These are phyloP conservation scores for Homalodisca vitripennis DNA, from an alignment of 1,140 invertebrate species.

Conservation along the genomic window DNA sequence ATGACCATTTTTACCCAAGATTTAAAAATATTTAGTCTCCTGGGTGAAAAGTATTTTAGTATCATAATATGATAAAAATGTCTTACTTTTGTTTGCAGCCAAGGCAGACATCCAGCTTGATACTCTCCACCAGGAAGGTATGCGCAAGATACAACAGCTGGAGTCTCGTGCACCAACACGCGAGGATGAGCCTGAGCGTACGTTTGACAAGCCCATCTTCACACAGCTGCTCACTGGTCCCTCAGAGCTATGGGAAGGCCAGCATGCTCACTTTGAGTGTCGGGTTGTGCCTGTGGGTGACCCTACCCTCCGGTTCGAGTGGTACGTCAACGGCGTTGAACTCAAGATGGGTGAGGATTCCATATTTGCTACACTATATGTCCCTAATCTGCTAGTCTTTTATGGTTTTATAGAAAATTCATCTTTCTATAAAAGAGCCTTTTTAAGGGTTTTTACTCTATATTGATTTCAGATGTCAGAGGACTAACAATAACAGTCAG, in stretches of 20 bases:
- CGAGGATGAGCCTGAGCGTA: constrained; percentile 68
- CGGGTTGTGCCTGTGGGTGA: constrained; percentile 95
- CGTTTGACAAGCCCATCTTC: constrained; percentile 92
- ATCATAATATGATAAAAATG: background rate
- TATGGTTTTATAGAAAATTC: no score
- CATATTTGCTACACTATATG: no score
- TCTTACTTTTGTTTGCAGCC: constrained; percentile 53
- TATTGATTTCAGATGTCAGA: no score
- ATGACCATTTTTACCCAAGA: no score
- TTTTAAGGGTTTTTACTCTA: no score
- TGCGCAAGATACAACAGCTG: constrained; percentile 88
- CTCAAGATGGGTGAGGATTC: constrained; percentile 77
- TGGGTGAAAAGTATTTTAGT: no score
- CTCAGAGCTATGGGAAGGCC: constrained; percentile 89
- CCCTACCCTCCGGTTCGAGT: constrained; percentile 84
- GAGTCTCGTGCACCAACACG: constrained; percentile 68
- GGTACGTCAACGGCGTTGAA: constrained; percentile 93
- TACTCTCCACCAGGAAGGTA: constrained; percentile 91
- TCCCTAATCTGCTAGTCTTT: no score
- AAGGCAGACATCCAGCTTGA: constrained; percentile 88
- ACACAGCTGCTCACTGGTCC: constrained; percentile 85
- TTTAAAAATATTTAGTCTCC: no score
- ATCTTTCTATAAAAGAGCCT: no score
- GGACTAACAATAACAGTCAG: no score
- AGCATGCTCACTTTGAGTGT: constrained; percentile 94